Percentiles rank a stretch among this genome's conserved stretches.
phyloP scores from a whole-genome alignment of 2,113 vertebrate genomes.

The Mastomys coucha region DNA sequence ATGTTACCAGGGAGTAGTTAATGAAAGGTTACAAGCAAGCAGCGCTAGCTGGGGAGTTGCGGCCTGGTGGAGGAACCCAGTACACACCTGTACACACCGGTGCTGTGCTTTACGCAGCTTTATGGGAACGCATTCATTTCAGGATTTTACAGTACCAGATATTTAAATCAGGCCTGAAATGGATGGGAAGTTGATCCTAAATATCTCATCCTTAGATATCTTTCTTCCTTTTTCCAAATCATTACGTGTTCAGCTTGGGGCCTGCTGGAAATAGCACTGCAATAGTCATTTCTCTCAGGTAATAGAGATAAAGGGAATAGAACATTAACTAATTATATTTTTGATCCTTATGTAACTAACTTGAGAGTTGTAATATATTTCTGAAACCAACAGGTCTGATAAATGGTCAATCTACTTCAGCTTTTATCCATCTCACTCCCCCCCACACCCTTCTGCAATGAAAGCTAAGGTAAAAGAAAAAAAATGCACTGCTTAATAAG shows the following conservation, averaged over 20 bases:
- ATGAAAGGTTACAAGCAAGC: conserved; percentile 70
- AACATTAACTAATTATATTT: conserved; percentile 75
- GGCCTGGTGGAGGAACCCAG: conserved; percentile 11
- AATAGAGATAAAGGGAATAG: conserved; percentile 54
- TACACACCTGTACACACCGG: conserved; percentile 23
- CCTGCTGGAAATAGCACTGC: background rate
- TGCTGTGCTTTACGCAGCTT: conserved; percentile 21
- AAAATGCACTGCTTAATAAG: conserved; percentile 72
- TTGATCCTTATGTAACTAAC: conserved; percentile 74
- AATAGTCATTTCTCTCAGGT: conserved; percentile 24
- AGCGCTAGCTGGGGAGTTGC: conserved; percentile 37
- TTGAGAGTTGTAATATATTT: conserved; percentile 62
- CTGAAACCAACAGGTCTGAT: conserved; percentile 57
- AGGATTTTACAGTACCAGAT: conserved; percentile 44
- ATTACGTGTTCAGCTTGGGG: conserved; percentile 11
- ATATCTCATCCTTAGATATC: conserved; percentile 38
- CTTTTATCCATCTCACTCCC: conserved; percentile 66
- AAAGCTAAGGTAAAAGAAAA: conserved; percentile 73
- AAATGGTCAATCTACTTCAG: conserved; percentile 59
- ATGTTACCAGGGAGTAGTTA: conserved; percentile 66
- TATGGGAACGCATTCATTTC: conserved; percentile 65
- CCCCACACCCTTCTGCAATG: conserved; percentile 72
- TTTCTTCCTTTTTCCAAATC: conserved; percentile 41
- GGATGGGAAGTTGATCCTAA: conserved; percentile 67
- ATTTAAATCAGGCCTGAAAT: conserved; percentile 55